phyloP scores from a whole-genome alignment of 2,113 vertebrate genomes.

The Willisornis vidua region DNA sequence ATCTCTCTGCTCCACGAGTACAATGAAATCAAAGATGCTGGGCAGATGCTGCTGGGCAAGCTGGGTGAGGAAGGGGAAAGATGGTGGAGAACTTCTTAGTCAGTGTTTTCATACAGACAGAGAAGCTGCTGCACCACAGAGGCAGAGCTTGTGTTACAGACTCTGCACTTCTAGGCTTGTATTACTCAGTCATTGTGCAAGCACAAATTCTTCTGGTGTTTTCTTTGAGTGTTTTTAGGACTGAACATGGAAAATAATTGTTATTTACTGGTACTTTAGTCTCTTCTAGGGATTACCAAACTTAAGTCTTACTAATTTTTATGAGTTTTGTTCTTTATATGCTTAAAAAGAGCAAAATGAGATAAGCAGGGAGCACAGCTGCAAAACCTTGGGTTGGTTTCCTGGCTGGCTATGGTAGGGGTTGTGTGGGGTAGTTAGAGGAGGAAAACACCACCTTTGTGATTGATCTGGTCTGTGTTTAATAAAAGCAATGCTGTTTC shows the following conservation, averaged over 20 bases:
- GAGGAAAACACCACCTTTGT: neutral
- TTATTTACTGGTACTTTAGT: neutral
- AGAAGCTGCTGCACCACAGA: neutral
- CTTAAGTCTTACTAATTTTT: neutral
- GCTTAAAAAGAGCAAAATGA: neutral
- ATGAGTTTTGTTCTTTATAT: neutral
- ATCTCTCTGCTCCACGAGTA: conserved; percentile 92
- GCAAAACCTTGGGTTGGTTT: neutral
- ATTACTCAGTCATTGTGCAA: neutral
- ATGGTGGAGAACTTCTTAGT: neutral
- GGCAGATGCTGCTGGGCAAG: conserved; percentile 89
- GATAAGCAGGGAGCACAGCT: neutral
- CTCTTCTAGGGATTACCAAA: neutral
- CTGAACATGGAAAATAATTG: neutral
- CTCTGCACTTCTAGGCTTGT: neutral
- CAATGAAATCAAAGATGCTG: conserved; percentile 93
- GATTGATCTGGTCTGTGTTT: neutral
- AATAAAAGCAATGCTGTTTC: neutral
- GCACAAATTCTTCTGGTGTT: neutral
- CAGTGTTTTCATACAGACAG: neutral
- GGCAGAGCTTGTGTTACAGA: neutral
- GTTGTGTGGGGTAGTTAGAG: neutral
- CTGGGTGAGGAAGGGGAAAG: conserved; percentile 80
- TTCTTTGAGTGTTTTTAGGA: neutral
- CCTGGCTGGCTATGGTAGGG: neutral